Evolutionary conservation across 1,140 invertebrate genomes (phyloP).

Genomic region (Macrosteles quadrilineatus): DNA sequence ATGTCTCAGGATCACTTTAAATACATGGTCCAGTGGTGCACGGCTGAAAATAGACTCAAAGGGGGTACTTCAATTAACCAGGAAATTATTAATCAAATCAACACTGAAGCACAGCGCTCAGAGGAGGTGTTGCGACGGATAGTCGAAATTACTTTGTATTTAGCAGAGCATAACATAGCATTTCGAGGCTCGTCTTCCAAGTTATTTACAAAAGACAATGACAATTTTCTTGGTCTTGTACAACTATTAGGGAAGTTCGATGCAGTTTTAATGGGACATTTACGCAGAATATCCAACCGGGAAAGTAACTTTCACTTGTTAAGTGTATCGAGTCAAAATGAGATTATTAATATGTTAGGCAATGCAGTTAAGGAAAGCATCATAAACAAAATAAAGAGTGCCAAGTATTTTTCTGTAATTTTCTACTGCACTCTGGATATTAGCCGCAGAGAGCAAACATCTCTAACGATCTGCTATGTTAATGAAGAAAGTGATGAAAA

Average conservation of each 20-base stretch:
- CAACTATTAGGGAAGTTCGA: constrained; percentile 40
- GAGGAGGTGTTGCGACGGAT: constrained; percentile 35
- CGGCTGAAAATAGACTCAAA: constrained; percentile 14
- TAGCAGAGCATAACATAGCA: constrained; percentile 38
- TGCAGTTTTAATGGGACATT: constrained; percentile 37
- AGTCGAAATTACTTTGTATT: constrained; percentile 34
- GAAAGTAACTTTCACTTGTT: constrained; percentile 34
- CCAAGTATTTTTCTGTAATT: constrained; percentile 38
- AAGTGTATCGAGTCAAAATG: constrained; percentile 41
- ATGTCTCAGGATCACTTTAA: constrained; percentile 29
- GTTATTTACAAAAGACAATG: constrained; percentile 38
- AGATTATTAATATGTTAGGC: constrained; percentile 40
- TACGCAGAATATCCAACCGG: constrained; percentile 34
- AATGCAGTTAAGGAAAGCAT: constrained; percentile 40
- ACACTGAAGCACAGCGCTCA: constrained; percentile 3
- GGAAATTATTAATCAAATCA: constrained; percentile 29
- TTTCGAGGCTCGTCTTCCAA: constrained; percentile 35
- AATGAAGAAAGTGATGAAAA: constrained; percentile 16
- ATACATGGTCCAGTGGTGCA: constrained; percentile 25
- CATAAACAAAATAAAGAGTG: constrained; percentile 36
- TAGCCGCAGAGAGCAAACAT: constrained; percentile 29
- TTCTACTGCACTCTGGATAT: constrained; percentile 30
- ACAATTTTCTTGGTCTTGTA: constrained; percentile 39
- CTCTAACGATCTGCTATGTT: constrained; percentile 28
- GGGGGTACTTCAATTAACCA: constrained; percentile 21